Conservation (phyloP, 2,113 vertebrate species). For the Athene noctua region DNA sequence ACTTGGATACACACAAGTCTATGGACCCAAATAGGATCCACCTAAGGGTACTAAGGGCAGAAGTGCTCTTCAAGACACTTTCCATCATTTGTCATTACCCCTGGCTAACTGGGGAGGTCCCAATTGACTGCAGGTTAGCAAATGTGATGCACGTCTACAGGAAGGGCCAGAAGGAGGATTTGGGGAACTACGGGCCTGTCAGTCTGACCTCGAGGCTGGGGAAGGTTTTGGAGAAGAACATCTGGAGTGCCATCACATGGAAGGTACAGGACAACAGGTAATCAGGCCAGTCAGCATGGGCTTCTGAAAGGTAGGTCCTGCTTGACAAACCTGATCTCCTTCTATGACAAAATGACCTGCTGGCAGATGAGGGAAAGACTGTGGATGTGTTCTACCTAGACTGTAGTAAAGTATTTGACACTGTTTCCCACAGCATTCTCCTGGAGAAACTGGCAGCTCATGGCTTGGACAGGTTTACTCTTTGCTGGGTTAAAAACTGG, state of each 20-base stretch:
- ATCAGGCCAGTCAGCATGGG: neutral
- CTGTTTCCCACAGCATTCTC: neutral
- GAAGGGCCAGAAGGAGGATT: neutral
- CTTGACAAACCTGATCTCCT: neutral
- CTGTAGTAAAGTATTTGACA: neutral
- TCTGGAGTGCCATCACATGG: neutral
- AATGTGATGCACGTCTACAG: neutral
- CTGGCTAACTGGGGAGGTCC: neutral
- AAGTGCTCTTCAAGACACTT: neutral
- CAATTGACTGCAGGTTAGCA: neutral
- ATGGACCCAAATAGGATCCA: neutral
- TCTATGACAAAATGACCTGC: no score
- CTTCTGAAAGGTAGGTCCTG: neutral
- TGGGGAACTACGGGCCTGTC: neutral
- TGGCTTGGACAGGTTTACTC: rapidly evolving
- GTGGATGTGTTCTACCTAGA: neutral
- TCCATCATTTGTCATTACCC: neutral
- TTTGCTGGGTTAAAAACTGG: neutral
- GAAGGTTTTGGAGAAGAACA: no score
- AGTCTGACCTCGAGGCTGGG: neutral
- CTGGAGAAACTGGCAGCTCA: neutral
- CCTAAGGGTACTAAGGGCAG: neutral
- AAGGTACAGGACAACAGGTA: no score
- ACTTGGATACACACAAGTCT: neutral
- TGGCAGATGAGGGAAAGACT: neutral